Evolutionary conservation across 2,888 invertebrate species (phyloP).

Genomic region (Chloroclysta siterata): DNA sequence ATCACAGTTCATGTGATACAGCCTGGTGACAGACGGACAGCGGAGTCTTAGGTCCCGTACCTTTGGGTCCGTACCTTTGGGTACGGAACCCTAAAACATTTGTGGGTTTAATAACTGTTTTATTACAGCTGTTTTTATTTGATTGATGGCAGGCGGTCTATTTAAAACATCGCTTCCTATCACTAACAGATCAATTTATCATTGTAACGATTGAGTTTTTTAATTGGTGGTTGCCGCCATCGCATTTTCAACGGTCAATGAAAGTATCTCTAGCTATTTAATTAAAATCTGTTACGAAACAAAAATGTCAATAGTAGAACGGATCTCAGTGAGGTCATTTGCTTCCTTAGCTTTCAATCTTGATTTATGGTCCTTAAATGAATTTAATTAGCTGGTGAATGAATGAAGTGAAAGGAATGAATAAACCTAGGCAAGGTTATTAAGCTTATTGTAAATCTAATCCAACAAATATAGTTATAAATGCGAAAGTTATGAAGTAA

Average conservation of each 20-base stretch:
- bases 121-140: conserved; percentile 6
- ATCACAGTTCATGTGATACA: too few species aligned
- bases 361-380: too few species aligned
- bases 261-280: conserved; percentile 28
- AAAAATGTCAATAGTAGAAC: conserved; percentile 49
- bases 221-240: conserved; percentile 19
- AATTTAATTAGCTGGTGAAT: too few species aligned
- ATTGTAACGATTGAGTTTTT: conserved; percentile 12
- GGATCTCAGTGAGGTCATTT: conserved; percentile 45
- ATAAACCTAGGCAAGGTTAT: too few species aligned
- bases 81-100: too few species aligned
- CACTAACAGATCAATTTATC: conserved; percentile 14
- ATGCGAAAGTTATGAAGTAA: too few species aligned
- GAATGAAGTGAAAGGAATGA: too few species aligned
- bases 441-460: too few species aligned
- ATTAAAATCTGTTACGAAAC: conserved; percentile 50
- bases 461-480: too few species aligned
- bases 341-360: conserved; percentile 15
- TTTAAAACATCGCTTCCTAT: conserved; percentile 5
- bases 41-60: too few species aligned
- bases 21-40: too few species aligned
- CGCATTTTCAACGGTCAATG: conserved; percentile 20
- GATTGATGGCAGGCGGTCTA: conserved; percentile 5
- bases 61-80: too few species aligned
- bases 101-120: background rate